These are phyloP conservation scores for Lepisosteus osseus DNA, from an alignment of 2,113 vertebrate species.

Conservation along the genomic window DNA sequence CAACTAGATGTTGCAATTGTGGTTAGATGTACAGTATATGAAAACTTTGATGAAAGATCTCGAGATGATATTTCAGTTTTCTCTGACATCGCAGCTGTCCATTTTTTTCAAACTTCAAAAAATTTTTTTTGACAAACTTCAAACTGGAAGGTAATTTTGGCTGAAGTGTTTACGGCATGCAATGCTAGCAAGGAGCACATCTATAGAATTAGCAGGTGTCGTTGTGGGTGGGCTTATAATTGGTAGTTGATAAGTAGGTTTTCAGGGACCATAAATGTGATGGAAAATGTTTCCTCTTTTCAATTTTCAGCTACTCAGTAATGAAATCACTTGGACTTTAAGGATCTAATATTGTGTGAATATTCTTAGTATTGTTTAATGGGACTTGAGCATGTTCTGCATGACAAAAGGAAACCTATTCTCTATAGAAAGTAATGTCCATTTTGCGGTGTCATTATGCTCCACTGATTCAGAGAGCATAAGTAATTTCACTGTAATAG, in stretches of 20 bases:
- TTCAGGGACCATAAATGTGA: constrained; percentile 58
- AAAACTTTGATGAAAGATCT: too few relatives aligned
- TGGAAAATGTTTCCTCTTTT: constrained; percentile 76
- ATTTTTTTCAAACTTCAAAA: too few relatives aligned
- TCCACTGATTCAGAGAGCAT: constrained; percentile 26
- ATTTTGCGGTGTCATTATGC: constrained; percentile 53
- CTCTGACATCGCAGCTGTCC: too few relatives aligned
- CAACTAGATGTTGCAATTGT: too few relatives aligned
- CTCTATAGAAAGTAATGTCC: constrained; percentile 46
- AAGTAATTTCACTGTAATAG: constrained; percentile 18
- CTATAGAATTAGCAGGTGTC: constrained; percentile 39
- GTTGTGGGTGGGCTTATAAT: constrained; percentile 62
- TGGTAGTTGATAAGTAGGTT: constrained; percentile 45
- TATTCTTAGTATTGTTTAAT: constrained; percentile 62
- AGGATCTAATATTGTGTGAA: constrained; percentile 79
- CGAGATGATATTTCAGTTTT: too few relatives aligned
- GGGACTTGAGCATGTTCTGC: constrained; percentile 62
- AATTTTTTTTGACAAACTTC: too few relatives aligned
- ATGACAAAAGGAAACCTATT: constrained; percentile 59
- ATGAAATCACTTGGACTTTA: constrained; percentile 75
- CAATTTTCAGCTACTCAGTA: constrained; percentile 57
- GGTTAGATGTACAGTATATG: too few relatives aligned
- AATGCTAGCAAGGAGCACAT: constrained; percentile 22
- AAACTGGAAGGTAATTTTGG: too few relatives aligned
- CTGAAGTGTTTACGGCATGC: constrained; percentile 35